phyloP scores from a whole-genome alignment of 2,113 vertebrate genomes.

The Willisornis vidua region DNA sequence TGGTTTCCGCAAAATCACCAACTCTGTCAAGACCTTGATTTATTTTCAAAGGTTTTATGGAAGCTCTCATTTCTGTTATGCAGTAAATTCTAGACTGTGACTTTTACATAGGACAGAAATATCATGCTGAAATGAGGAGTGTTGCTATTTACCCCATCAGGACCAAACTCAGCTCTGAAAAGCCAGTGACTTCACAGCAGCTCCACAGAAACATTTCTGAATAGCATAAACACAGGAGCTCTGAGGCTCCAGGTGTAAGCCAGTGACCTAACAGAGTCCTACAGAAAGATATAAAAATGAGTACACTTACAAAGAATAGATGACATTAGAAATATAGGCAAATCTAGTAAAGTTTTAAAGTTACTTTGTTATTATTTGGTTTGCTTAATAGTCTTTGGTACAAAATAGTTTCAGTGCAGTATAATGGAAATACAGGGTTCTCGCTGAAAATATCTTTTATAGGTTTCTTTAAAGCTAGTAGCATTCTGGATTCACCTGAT shows the following conservation, averaged over 20 bases:
- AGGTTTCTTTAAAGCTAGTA: background rate
- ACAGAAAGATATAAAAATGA: background rate
- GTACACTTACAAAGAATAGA: background rate
- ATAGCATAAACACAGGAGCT: background rate
- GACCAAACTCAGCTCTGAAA: background rate
- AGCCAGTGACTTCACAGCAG: background rate
- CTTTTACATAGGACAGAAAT: background rate
- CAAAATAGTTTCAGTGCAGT: background rate
- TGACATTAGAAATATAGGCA: background rate
- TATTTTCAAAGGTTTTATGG: background rate
- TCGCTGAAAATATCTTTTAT: background rate
- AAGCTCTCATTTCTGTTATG: background rate
- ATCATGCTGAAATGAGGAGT: background rate
- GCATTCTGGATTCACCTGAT: background rate
- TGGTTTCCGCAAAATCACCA: background rate
- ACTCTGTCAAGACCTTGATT: background rate
- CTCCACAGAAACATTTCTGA: background rate
- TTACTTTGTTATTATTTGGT: background rate
- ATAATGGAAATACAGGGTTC: rapidly evolving
- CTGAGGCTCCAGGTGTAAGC: background rate
- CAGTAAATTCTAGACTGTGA: background rate
- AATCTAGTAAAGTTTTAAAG: background rate
- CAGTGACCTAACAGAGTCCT: background rate
- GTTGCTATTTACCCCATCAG: background rate
- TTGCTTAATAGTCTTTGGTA: background rate